Evolutionary conservation across 2,888 invertebrate genomes (phyloP), one percentile per base, ranked within the genome.

Genomic region (Labia minor): DNA sequence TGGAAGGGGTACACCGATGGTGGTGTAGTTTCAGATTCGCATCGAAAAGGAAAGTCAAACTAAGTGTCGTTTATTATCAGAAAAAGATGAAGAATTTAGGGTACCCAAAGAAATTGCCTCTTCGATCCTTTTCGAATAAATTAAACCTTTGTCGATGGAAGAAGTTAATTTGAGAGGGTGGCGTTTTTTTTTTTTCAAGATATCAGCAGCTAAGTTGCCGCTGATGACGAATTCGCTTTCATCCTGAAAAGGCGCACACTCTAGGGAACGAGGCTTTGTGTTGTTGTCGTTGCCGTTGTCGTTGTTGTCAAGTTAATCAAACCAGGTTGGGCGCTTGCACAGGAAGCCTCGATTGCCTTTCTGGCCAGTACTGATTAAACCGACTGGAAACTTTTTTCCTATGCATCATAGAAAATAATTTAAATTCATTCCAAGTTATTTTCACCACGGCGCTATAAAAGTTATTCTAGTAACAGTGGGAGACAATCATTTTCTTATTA

Each of bases 111-210:
- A n/a, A 3, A 10, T 14, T 19, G 19, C 19, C 19, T 4, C 14
- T 49, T 49, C 49, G 14, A 11, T 49, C 64, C 49, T 49, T 70
- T 68, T 67, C 66, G 70, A 70, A 71, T 71, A 71, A 71, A 71
- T 71, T 70, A 71, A 71, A 67, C 70, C 69, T 68, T 70, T 71
- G 70, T 70, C 64, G 69, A 66, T 66, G 64, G 66, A 61, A 67
- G 71, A 71, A 71, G 69, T 70, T 70, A 71, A 71, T 71, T 71
- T 71, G 69, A 70, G 69, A 70, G 69, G 68, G 69, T 69, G 26
- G 37, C 18, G 33, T 14, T 14, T 4, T 11, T 49, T 49, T n/a
- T n/a, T n/a, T n/a, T 61, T 61, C 26, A 65, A 62, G 65, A 65
- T 49, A 49, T 49, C 49, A 8, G 14, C n/a, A 49, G 16, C 49